Base-by-base conservation (phyloP, 2,113 vertebrate genomes). In the Rhabdornis inornatus region DNA sequence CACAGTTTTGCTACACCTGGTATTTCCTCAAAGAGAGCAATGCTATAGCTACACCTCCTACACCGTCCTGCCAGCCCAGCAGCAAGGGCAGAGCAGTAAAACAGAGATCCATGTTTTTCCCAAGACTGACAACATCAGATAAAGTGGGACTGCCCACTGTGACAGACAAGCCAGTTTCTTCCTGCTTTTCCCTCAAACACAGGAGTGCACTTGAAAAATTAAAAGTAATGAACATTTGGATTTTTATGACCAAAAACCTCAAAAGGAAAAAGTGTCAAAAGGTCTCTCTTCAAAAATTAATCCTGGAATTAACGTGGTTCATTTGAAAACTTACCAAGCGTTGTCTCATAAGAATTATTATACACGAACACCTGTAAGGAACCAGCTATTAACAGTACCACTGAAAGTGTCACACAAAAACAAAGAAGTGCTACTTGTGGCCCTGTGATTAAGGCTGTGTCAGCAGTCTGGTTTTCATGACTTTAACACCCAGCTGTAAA, bases 401-500 rank as follows among this genome's bases (percentile, higher is more conserved):
- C 50, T 90, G 85, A 94, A 96, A 92, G 55, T 31, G 47, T 79
- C 42, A 1, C 17, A 87, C 55, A 74, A 85, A 83, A 90, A 30
- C 78, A 94, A 77, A 89, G 70, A 85, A 70, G 75, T 95, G 95
- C 93, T 95, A 90, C 91, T 94, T 74, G 84, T 80, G 75, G 78
- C 70, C 64, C 87, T 42, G 27, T 47, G 59, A 83, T 90, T 95
- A 79, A 76, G 75, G 74, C 79, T 91, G 86, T 76, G 91, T 97
- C 91, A 92, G 95, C 93, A 92, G 45, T 92, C 88, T 86, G 66
- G 53, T 74, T 92, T 94, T 80, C 87, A 90, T 49, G 15, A 76
- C 50, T 95, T 79, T 72, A 95, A 94, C 87, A 90, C 78, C 66
- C 82, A 91, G 70, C 90, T 94, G 87, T 83, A 94, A 88, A 96